Conservation (phyloP, 1,140 invertebrate species). For the Contarinia nasturtii region DNA sequence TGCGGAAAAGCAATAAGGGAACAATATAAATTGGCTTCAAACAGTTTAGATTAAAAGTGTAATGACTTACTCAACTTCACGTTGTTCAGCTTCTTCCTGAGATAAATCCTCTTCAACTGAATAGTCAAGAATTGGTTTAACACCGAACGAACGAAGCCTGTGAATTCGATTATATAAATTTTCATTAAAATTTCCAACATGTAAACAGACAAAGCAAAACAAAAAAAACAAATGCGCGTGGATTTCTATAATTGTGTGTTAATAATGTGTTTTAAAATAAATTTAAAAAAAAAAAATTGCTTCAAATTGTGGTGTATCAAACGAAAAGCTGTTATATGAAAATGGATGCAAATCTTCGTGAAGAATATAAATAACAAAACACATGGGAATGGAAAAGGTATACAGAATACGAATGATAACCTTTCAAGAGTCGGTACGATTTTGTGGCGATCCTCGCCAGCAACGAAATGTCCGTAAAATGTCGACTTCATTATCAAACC, state of each 20-base stretch:
- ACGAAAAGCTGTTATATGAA: too few species aligned
- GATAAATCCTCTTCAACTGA: slow-evolving; percentile 93
- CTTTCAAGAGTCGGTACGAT: slow-evolving; percentile 67
- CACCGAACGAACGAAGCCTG: slow-evolving; percentile 78
- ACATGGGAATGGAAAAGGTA: neutral
- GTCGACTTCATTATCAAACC: slow-evolving; percentile 76
- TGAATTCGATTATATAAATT: slow-evolving; percentile 5
- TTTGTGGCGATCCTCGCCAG: slow-evolving; percentile 75
- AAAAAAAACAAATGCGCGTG: too few species aligned
- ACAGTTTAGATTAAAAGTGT: neutral
- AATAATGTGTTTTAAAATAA: neutral
- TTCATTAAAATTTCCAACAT: too few species aligned
- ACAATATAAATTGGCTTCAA: neutral
- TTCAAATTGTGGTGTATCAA: too few species aligned
- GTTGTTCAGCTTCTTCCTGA: slow-evolving; percentile 72
- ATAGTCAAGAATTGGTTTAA: slow-evolving; percentile 97
- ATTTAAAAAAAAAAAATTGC: neutral
- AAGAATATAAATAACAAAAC: slow-evolving; percentile 2
- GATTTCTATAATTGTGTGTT: too few species aligned
- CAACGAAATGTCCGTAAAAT: slow-evolving; percentile 98
- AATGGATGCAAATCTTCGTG: neutral
- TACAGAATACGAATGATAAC: slow-evolving; percentile 12
- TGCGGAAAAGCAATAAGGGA: neutral
- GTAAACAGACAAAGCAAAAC: too few species aligned
- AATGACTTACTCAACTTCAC: slow-evolving; percentile 70